A percentile compares a stretch with the other conserved stretches of the same genome.
Evolutionary conservation across 2,797 vertebrate species (phyloP).

Genomic region (Salmo trutta): DNA sequence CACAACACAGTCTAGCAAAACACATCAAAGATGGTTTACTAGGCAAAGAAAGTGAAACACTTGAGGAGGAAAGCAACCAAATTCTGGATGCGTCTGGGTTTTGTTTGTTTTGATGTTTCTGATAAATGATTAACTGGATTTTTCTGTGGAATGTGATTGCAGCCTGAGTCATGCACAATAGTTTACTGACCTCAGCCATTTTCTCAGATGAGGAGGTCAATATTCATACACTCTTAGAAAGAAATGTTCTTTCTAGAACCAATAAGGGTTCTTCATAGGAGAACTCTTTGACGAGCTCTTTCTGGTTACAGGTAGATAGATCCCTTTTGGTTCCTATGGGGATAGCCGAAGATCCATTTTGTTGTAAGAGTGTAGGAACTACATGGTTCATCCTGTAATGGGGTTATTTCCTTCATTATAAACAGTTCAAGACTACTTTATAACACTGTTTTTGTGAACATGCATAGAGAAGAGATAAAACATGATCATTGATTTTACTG

Average conservation of each 20-base stretch:
- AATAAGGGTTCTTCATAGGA: too few species aligned
- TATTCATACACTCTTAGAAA: not conserved
- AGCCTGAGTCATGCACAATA: slow-evolving; percentile 18
- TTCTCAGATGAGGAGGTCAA: not conserved
- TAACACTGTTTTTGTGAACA: too few species aligned
- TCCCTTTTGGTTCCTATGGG: too few species aligned
- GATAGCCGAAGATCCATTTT: too few species aligned
- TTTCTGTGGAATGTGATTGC: slow-evolving; percentile 36
- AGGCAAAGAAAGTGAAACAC: not conserved
- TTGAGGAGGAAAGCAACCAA: not conserved
- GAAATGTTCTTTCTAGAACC: too few species aligned
- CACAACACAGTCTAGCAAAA: not conserved
- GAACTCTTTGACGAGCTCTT: too few species aligned
- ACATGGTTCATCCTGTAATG: not conserved
- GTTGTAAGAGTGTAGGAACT: not conserved
- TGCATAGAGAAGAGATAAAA: too few species aligned
- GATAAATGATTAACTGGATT: slow-evolving; percentile 51
- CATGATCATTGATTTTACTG: too few species aligned
- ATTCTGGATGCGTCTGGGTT: not conserved
- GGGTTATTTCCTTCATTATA: too few species aligned
- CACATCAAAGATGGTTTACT: not conserved
- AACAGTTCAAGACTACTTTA: too few species aligned
- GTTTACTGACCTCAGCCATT: slow-evolving; percentile 21
- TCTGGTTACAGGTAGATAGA: too few species aligned
- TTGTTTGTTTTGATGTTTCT: slow-evolving; percentile 30